Conservation (phyloP, 2,797 vertebrate genomes). For the Dryobates pubescens region DNA sequence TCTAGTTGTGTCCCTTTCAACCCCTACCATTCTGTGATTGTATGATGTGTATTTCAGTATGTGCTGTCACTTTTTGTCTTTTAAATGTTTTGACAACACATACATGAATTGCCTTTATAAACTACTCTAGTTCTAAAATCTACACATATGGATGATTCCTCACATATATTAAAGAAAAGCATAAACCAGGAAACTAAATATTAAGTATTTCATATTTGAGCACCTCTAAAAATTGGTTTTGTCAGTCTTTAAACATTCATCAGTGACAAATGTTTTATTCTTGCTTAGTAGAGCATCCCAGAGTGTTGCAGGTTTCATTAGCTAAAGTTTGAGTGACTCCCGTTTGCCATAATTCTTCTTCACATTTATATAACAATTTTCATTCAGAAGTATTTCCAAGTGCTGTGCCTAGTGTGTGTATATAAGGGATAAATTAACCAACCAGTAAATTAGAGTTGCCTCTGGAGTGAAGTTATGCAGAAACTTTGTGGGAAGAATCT, state of each 20-base stretch:
- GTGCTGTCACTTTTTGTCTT: not conserved
- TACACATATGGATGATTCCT: not conserved
- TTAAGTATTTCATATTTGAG: not conserved
- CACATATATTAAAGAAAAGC: not conserved
- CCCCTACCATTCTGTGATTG: too few species aligned
- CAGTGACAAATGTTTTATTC: conserved; percentile 20
- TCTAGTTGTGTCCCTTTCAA: too few species aligned
- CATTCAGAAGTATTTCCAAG: not conserved
- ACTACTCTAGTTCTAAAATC: not conserved
- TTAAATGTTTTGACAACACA: not conserved
- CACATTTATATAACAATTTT: not conserved
- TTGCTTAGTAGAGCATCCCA: not conserved
- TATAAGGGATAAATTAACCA: conserved; percentile 33
- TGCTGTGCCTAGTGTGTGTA: not conserved
- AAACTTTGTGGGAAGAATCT: not conserved
- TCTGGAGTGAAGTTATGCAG: not conserved
- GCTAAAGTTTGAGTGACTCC: conserved; percentile 9
- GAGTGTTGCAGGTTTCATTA: not conserved
- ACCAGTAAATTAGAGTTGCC: conserved; percentile 15
- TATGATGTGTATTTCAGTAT: not conserved
- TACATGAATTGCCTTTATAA: not conserved
- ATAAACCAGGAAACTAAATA: not conserved
- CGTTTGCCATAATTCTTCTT: conserved; percentile 15
- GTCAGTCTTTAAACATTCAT: not conserved
- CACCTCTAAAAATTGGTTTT: not conserved